These are phyloP conservation scores for Ephestia elutella DNA, from an alignment of 1,140 invertebrate genomes.

Conservation along the genomic window DNA sequence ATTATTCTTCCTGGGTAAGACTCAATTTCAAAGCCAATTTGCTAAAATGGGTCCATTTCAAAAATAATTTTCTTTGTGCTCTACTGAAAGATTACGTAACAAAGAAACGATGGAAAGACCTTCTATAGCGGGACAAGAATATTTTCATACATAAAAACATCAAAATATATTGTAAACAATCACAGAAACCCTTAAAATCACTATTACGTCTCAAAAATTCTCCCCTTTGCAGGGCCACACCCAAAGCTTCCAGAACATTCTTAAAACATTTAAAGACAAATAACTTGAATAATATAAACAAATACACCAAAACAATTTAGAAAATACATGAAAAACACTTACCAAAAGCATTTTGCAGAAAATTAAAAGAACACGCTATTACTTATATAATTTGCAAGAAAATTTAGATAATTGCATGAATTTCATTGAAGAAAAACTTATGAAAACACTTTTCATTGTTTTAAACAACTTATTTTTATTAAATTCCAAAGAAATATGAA, in stretches of 20 bases:
- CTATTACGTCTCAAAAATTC: constrained; percentile 67
- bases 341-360: constrained; percentile 71
- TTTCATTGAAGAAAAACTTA: constrained; percentile 53
- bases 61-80: constrained; percentile 73
- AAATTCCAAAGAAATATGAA: constrained; percentile 53
- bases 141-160: constrained; percentile 76
- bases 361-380: constrained; percentile 51
- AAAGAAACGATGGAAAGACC: constrained; percentile 62
- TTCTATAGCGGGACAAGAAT: constrained; percentile 73
- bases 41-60: constrained; percentile 82
- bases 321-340: constrained; percentile 64
- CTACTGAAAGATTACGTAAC: constrained; percentile 59
- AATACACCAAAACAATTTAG: constrained; percentile 50
- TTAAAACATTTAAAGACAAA: constrained; percentile 29
- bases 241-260: constrained; percentile 60
- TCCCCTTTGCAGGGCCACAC: constrained; percentile 62
- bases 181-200: constrained; percentile 59
- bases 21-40: constrained; percentile 79
- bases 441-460: constrained; percentile 34
- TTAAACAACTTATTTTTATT: constrained; percentile 49
- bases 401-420: constrained; percentile 40
- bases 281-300: constrained; percentile 39
- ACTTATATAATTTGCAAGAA: constrained; percentile 43
- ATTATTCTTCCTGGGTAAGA: constrained; percentile 36
- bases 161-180: constrained; percentile 78